phyloP scores from a whole-genome alignment of 2,113 vertebrate genomes.

The Tiliqua scincoides region DNA sequence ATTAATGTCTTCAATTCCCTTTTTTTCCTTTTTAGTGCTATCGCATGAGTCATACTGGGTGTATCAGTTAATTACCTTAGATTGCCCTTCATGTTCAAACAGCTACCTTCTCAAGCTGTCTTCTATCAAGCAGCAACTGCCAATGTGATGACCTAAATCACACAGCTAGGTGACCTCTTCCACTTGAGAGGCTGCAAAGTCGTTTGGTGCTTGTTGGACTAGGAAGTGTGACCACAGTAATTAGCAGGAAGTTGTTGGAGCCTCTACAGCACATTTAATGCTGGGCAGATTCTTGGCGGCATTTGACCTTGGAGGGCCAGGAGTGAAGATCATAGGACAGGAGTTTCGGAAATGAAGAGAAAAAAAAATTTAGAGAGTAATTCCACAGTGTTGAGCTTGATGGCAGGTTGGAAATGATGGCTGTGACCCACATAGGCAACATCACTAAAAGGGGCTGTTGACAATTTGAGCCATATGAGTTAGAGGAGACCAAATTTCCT shows the following conservation, averaged over 20 bases:
- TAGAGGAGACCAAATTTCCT: slow-evolving; percentile 68
- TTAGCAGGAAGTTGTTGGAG: slow-evolving; percentile 73
- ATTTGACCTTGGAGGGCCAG: slow-evolving; percentile 70
- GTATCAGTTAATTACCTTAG: slow-evolving; percentile 75
- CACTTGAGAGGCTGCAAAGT: slow-evolving; percentile 70
- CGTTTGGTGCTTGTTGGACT: slow-evolving; percentile 72
- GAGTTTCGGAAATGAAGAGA: slow-evolving; percentile 40
- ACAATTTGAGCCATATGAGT: slow-evolving; percentile 59
- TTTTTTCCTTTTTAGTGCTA: slow-evolving; percentile 30
- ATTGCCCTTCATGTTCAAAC: slow-evolving; percentile 75
- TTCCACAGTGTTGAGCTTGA: slow-evolving; percentile 57
- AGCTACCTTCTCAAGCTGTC: slow-evolving; percentile 72
- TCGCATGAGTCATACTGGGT: slow-evolving; percentile 73
- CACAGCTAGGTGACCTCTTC: slow-evolving; percentile 75
- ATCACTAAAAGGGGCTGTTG: slow-evolving; percentile 45
- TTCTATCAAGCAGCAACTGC: slow-evolving; percentile 72
- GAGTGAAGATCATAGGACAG: slow-evolving; percentile 48
- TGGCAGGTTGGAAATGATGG: slow-evolving; percentile 51
- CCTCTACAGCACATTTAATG: slow-evolving; percentile 49
- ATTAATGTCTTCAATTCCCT: slow-evolving; percentile 5
- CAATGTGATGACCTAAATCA: slow-evolving; percentile 68
- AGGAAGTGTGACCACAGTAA: slow-evolving; percentile 84
- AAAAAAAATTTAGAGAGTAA: slow-evolving; percentile 54
- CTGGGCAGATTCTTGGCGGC: slow-evolving; percentile 49
- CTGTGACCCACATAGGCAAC: slow-evolving; percentile 29